Conservation (phyloP, 2,113 vertebrate genomes). For the Lampris incognitus region DNA sequence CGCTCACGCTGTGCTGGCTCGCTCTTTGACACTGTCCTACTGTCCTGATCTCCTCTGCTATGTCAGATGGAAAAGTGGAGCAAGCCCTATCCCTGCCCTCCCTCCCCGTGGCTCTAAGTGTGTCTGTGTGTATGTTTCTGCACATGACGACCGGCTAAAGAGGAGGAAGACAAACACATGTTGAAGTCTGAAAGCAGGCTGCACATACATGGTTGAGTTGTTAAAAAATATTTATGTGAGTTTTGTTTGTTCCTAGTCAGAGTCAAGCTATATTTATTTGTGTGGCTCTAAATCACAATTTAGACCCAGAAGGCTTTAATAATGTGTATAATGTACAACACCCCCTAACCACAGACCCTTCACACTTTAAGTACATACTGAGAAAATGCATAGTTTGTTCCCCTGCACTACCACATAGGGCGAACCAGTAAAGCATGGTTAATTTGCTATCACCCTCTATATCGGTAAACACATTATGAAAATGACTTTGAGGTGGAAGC, state of each 20-base stretch:
- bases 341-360: too few species aligned
- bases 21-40: slow-evolving; percentile 74
- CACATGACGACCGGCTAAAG: slow-evolving; percentile 1
- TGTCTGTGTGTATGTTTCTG: slow-evolving; percentile 33
- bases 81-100: slow-evolving; percentile 63
- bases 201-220: too few species aligned
- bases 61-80: slow-evolving; percentile 82
- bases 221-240: too few species aligned
- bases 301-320: too few species aligned
- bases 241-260: too few species aligned
- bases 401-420: neutral
- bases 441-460: neutral
- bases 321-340: too few species aligned
- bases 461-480: neutral
- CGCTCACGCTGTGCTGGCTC: slow-evolving; percentile 59
- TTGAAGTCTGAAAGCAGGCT: too few species aligned
- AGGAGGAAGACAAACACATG: neutral
- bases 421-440: neutral
- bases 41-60: slow-evolving; percentile 79
- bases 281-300: too few species aligned
- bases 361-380: too few species aligned
- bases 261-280: too few species aligned
- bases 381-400: too few species aligned
- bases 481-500: neutral
- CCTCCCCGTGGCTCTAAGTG: slow-evolving; percentile 31